Evolutionary conservation across 2,113 vertebrate genomes (phyloP).

Genomic region (Bos javanicus): DNA sequence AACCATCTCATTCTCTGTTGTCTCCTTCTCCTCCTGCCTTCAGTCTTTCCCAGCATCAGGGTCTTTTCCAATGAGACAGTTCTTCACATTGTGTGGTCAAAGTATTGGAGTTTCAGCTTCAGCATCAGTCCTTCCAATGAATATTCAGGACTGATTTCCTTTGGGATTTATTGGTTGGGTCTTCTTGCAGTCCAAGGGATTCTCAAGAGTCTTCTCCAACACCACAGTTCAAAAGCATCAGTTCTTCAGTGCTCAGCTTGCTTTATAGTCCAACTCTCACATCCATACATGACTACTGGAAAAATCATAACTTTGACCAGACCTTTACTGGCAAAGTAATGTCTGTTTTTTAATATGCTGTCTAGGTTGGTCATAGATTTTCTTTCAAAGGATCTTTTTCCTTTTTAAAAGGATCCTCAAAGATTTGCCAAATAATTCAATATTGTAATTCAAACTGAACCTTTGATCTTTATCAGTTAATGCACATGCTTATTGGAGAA

Average conservation of each 20-base stretch:
- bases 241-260: neutral
- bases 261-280: neutral
- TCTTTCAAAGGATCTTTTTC: neutral
- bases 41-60: neutral
- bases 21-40: neutral
- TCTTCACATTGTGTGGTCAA: neutral
- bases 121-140: neutral
- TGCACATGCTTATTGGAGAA: neutral
- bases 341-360: neutral
- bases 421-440: neutral
- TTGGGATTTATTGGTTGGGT: neutral
- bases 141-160: neutral
- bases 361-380: neutral
- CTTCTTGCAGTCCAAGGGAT: neutral
- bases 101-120: neutral
- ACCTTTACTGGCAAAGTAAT: neutral
- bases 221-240: neutral
- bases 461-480: neutral
- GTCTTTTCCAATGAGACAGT: neutral
- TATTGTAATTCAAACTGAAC: neutral
- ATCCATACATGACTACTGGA: neutral
- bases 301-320: neutral
- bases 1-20: neutral
- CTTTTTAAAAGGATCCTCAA: neutral
- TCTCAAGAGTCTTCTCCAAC: neutral